Base-by-base conservation (phyloP, 2,888 invertebrate genomes). In the Mythimna pallens region DNA sequence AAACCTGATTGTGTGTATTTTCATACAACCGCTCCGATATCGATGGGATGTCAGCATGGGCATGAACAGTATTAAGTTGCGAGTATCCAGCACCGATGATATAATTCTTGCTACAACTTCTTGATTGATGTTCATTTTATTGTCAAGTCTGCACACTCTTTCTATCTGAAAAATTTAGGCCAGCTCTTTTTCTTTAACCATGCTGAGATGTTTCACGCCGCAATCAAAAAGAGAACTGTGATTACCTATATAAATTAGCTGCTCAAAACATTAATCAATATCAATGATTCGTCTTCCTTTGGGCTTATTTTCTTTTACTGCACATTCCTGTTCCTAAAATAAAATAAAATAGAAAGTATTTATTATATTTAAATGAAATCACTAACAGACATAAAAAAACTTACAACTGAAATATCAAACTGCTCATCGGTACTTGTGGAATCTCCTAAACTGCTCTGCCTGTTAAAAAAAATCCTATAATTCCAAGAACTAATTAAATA, bases 81-180 rank as follows among this genome's bases (percentile, higher is more conserved):
- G 25, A 40, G 12, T 54, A 22, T 55, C 55, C 55, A 9, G 36
- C 40, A 54, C 65, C 36, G 54, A 36, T 65, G 52, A 40, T 6
- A 65, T 55, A 25, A 65, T 65, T 12, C 50, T 7, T 17, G 50
- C 4, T 20, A 55, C 55, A 65, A 30, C 20, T 8, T 66, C 30
- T 30, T 66, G 40, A 30, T 57, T 57, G 12, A 57, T 43, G 14
- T 57, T 40, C 55, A 66, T 66, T 66, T 55, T 66, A 34, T 1
- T 2, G 14, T 25, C 43, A 7, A 50, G 14, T 64, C 43, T 7
- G 43, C 43, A 2, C 43, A 14, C 14, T 43, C 9, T 43, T 43
- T 43, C 43, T 3, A 43, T 43, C 10, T 43, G 12, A 43, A 43
- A 43, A 25, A 25, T 25, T 1, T 25, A 25, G 25, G 25, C 25